Conservation (phyloP, 2,797 vertebrate genomes). For the Rhinophrynus dorsalis region DNA sequence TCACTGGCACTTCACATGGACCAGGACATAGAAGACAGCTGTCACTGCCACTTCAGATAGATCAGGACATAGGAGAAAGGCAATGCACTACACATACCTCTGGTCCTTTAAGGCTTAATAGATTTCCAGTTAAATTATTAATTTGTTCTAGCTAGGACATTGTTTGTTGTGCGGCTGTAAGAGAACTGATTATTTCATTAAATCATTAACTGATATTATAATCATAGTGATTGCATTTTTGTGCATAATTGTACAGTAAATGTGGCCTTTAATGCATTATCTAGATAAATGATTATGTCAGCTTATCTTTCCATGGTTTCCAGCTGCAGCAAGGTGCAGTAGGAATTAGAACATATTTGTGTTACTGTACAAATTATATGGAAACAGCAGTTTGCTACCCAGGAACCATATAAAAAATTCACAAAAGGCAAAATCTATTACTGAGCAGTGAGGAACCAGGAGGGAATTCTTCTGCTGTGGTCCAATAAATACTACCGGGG, state of each 20-base stretch:
- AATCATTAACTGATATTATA: slow-evolving; percentile 25
- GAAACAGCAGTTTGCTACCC: too few relatives aligned
- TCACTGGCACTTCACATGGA: too few relatives aligned
- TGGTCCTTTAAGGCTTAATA: too few relatives aligned
- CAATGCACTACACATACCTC: too few relatives aligned
- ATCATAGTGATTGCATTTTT: slow-evolving; percentile 6
- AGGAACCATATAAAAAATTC: too few relatives aligned
- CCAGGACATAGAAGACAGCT: too few relatives aligned
- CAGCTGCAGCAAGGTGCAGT: background rate
- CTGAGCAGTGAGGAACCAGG: too few relatives aligned
- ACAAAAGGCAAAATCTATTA: too few relatives aligned
- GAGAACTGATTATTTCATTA: slow-evolving; percentile 23
- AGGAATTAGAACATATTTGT: background rate
- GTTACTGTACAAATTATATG: background rate
- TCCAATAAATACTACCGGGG: too few relatives aligned
- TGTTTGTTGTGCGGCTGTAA: slow-evolving; percentile 8
- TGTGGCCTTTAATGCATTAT: background rate
- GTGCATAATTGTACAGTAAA: slow-evolving; percentile 15
- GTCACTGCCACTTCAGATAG: too few relatives aligned
- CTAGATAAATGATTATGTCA: slow-evolving; percentile 6
- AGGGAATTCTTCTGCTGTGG: too few relatives aligned
- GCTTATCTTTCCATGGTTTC: background rate
- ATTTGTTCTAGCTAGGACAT: background rate
- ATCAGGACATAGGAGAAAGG: too few relatives aligned
- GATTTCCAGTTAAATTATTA: slow-evolving; percentile 33